Evolutionary conservation across 1,140 invertebrate genomes (phyloP).

Genomic region (Melipona quadrifasciata): DNA sequence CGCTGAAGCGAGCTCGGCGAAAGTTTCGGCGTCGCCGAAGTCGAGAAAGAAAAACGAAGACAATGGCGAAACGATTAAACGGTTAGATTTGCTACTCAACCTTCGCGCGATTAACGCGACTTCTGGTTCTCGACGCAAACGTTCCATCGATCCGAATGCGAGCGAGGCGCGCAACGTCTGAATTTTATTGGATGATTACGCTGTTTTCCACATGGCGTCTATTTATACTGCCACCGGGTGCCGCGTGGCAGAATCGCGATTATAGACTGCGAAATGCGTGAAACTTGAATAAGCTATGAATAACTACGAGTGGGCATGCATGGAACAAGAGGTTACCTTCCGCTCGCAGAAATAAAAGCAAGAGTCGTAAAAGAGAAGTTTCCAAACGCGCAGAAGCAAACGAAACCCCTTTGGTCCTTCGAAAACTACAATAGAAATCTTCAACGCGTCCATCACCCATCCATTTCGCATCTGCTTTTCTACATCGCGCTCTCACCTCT

Average conservation of each 20-base stretch:
- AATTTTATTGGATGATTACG: slow-evolving; percentile 12
- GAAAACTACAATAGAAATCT: neutral
- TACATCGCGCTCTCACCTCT: neutral
- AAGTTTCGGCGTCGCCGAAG: neutral
- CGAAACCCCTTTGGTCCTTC: neutral
- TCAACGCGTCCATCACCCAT: neutral
- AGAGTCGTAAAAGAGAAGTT: neutral
- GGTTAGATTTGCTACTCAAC: neutral
- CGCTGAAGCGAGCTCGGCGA: neutral
- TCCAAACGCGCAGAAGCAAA: neutral
- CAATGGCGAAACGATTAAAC: neutral
- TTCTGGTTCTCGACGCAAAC: neutral
- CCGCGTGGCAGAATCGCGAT: neutral
- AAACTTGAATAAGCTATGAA: neutral
- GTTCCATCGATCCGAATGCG: neutral
- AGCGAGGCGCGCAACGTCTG: neutral
- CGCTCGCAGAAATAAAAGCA: neutral
- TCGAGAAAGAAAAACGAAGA: neutral
- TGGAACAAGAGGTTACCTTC: neutral
- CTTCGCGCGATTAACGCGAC: neutral
- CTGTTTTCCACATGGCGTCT: neutral
- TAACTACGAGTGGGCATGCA: neutral
- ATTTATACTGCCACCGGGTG: neutral
- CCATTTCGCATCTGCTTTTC: neutral
- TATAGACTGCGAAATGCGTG: neutral